Base-by-base conservation (phyloP, 2,113 vertebrate species). In the Clarias macrocephalus region DNA sequence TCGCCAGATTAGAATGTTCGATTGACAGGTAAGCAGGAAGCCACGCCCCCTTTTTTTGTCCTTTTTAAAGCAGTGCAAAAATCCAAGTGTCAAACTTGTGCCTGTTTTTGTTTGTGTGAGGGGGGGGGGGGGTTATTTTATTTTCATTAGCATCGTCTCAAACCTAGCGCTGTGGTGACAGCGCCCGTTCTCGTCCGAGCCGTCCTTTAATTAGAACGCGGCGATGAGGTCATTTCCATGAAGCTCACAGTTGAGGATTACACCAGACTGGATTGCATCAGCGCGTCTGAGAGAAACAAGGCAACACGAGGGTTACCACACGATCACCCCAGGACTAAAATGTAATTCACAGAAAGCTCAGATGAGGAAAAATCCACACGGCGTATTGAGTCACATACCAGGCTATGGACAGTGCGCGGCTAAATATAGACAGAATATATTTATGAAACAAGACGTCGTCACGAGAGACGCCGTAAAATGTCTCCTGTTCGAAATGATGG, bases 181-280 rank as follows among this genome's bases (percentile, higher is more conserved):
- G 52, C 3, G 2, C 18, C 11, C 3, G 7, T 80, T 30, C 56
- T 21, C 28, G 0, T 15, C 21, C 28, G 6, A 21, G 5, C 4
- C 56, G 3, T 13, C 21, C 79, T 62, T 37, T 37, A 60, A 80
- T 80, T 80, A 80, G 77, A 59, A 37, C 18, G 11, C 18, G 79
- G 0, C 3, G 56, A 42, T 42, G 30, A 80, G n/a, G 77, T 80
- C 30, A 80, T 37, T 80, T 80, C 77, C 77, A 80, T 12, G 77
- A 21, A 23, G 28, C 56, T 60, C 56, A 6, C 37, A 1, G 28
- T 57, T 72, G 28, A 57, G n/a, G 25, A 73, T 57, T 84, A 59
- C 82, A 73, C 65, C 54, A 57, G 48, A 84, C 54, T 15, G 19
- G 48, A 3, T 84, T 84, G 66, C 82, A 72, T 84, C 82, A 84